Percentiles rank a stretch among this genome's conserved stretches.
These are phyloP conservation scores for Drosophila auraria DNA, from an alignment of 1,140 invertebrate genomes.

Conservation along the genomic window DNA sequence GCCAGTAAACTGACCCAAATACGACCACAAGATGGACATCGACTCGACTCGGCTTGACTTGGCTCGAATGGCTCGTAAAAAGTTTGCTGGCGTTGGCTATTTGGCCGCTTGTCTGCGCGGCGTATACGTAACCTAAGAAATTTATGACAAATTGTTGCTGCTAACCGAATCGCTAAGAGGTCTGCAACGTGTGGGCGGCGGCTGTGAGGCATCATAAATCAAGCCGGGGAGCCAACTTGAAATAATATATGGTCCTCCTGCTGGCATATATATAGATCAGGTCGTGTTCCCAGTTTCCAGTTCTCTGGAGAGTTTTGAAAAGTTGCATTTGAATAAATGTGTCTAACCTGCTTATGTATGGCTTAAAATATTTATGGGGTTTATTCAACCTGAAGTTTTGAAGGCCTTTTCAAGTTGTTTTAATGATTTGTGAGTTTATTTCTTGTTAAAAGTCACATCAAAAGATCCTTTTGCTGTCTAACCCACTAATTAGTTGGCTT, in stretches of 20 bases:
- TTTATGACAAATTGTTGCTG: conserved; percentile 84
- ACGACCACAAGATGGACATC: conserved; percentile 78
- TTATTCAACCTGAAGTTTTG: neutral
- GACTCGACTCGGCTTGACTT: conserved; percentile 48
- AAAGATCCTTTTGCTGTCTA: neutral
- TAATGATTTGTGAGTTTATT: neutral
- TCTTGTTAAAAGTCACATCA: neutral
- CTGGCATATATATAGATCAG: conserved; percentile 26
- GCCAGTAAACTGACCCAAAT: conserved; percentile 77
- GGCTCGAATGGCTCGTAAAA: conserved; percentile 69
- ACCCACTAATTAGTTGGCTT: neutral
- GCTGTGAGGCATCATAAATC: conserved; percentile 65
- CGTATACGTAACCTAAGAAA: conserved; percentile 53
- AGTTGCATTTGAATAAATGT: conserved; percentile 15
- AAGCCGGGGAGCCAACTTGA: conserved; percentile 43
- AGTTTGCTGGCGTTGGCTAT: conserved; percentile 63
- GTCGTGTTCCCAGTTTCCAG: neutral
- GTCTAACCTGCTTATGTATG: conserved; percentile 4
- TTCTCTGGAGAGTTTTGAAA: conserved; percentile 8
- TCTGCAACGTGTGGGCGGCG: conserved; percentile 68
- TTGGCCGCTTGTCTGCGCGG: conserved; percentile 55
- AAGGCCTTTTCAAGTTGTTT: neutral
- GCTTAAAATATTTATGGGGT: neutral
- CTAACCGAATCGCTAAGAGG: conserved; percentile 74
- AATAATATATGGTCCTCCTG: conserved; percentile 41